Evolutionary conservation across 2,797 vertebrate species (phyloP).

Genomic region (Intellagama lesueurii): DNA sequence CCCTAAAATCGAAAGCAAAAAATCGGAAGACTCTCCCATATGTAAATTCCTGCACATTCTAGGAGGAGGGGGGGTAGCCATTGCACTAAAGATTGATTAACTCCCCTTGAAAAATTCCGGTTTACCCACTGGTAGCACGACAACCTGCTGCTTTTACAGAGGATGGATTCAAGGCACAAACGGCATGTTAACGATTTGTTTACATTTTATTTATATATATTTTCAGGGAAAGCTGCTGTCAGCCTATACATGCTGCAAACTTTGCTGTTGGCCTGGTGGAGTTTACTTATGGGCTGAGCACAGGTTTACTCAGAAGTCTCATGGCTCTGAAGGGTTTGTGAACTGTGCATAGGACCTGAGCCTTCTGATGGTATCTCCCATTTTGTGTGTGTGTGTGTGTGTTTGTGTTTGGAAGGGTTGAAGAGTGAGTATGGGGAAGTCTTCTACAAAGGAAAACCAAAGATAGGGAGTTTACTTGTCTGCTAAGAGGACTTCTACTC

Average conservation of each 20-base stretch:
- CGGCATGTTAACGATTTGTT: constrained; percentile 18
- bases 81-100: background rate
- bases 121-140: background rate
- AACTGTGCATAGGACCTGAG: background rate
- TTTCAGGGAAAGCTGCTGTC: constrained; percentile 57
- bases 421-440: background rate
- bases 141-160: background rate
- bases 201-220: constrained; percentile 51
- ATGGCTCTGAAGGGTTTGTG: background rate
- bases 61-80: background rate
- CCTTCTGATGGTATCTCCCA: background rate
- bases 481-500: background rate
- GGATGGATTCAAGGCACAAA: background rate
- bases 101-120: background rate
- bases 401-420: background rate
- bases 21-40: background rate
- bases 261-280: constrained; percentile 44
- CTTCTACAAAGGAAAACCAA: constrained; percentile 16
- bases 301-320: background rate
- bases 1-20: background rate
- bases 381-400: background rate
- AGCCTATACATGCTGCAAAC: constrained; percentile 44
- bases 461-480: background rate
- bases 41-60: background rate
- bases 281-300: background rate